A percentile compares a stretch with the other conserved stretches of the same genome.
Evolutionary conservation across 2,888 invertebrate genomes (phyloP).

Genomic region (Harpalus rufipes): DNA sequence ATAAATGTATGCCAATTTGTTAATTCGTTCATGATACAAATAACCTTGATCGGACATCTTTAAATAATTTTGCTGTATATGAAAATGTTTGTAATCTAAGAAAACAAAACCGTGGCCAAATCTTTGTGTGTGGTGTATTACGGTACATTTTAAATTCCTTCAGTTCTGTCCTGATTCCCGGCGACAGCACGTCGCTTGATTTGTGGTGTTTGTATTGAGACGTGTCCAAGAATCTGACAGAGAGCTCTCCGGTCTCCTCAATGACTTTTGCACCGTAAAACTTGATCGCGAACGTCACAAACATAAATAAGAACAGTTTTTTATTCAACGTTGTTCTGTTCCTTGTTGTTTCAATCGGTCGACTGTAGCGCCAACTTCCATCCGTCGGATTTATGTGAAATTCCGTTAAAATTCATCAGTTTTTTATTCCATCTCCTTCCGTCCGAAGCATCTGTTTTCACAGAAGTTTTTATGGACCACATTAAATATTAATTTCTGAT

Average conservation of each 20-base stretch:
- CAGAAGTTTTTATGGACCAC: constrained; percentile 59
- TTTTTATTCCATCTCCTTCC: constrained; percentile 52
- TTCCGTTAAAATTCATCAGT: constrained; percentile 62
- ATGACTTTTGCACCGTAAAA: constrained; percentile 60
- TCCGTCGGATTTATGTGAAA: constrained; percentile 53
- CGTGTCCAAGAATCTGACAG: constrained; percentile 62
- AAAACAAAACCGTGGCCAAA: too few relatives aligned
- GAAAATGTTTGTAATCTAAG: too few relatives aligned
- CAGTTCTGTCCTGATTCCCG: not conserved
- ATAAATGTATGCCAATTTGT: too few relatives aligned
- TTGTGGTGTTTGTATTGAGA: constrained; percentile 65
- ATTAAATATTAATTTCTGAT: constrained; percentile 66
- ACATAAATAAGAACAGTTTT: constrained; percentile 65
- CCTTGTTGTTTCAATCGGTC: constrained; percentile 54
- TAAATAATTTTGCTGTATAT: too few relatives aligned
- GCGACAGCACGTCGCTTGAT: constrained; percentile 46
- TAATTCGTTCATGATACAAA: too few relatives aligned
- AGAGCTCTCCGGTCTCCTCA: constrained; percentile 54
- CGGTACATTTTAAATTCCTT: constrained; percentile 10
- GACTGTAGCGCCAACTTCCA: constrained; percentile 29
- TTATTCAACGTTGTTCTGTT: constrained; percentile 44
- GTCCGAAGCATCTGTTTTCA: constrained; percentile 63
- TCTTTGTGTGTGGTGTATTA: not conserved
- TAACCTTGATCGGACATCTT: too few relatives aligned
- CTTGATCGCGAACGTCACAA: constrained; percentile 58